Evolutionary conservation across 2,113 vertebrate species (phyloP), one percentile per base, ranked within the genome.

Genomic region (Eclectus roratus): DNA sequence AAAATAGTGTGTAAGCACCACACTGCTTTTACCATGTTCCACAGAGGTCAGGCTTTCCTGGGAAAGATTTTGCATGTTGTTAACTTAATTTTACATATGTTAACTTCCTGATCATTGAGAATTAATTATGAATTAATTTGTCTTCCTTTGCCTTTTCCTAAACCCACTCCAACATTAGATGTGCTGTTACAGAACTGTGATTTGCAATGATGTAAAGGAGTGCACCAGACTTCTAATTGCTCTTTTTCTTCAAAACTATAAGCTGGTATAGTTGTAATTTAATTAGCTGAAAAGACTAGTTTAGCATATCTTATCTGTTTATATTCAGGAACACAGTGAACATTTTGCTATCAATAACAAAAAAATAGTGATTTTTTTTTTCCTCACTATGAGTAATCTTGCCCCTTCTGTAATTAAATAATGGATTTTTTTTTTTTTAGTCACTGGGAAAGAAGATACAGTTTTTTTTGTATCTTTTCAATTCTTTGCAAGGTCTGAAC

Each of bases 41-140:
- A 94, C 23, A 74, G 63, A 56, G 12, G 13, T 91, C 70, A 91
- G 3, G 33, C 23, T 94, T 97, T 84, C 60, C 72, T 93, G 80
- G 76, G 37, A 96, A 96, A 94, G 52, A 91, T 80, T 88, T 97
- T 91, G 89, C 21, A 91, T 37, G 37, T 37, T 37, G 37, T 37
- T 37, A 37, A 37, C 37, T 37, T 37, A 37, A 37, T 37, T 37
- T 37, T 37, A 37, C 37, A 37, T 37, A 70, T 95, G 94, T 96
- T 96, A 97, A 96, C 88, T 95, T 61, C 47, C 64, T 93, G 76
- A 87, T 96, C 39, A 16, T 31, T 95, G 46, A 64, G 80, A 96
- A 82, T 87, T 93, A 94, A 90, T 85, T 94, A 82, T 64, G 17
- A 91, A 89, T 92, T 96, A 89, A 92, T 97, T 89, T 85, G 79